Percentiles rank a stretch among this genome's conserved stretches.
Evolutionary conservation across 2,888 invertebrate species (phyloP).

Genomic region (Euzetes globulus): DNA sequence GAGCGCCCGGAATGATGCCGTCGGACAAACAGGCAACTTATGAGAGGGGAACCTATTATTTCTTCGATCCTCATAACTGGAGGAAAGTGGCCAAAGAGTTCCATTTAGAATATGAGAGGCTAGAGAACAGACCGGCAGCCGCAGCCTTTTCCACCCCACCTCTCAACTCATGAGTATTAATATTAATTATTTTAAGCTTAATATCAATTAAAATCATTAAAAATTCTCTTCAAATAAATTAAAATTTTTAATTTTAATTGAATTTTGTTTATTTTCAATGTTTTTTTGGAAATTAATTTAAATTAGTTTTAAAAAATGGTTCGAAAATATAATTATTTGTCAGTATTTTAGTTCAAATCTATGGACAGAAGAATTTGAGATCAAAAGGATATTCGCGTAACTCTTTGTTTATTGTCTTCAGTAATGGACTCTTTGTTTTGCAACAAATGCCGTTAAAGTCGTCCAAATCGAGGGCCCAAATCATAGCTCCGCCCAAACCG

Average conservation of each 20-base stretch:
- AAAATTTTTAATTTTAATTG: not conserved
- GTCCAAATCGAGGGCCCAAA: slow-evolving; percentile 71
- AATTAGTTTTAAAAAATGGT: not conserved
- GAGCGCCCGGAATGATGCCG: slow-evolving; percentile 88
- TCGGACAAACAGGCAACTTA: slow-evolving; percentile 82
- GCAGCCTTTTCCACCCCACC: slow-evolving; percentile 20
- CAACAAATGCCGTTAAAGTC: slow-evolving; percentile 55
- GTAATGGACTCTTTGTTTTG: slow-evolving; percentile 31
- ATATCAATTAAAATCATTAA: too few species aligned
- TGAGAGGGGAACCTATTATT: slow-evolving; percentile 98
- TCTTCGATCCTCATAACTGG: slow-evolving; percentile 99
- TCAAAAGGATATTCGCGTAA: slow-evolving; percentile 38
- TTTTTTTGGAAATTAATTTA: not conserved
- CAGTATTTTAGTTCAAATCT: not conserved
- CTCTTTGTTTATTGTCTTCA: slow-evolving; percentile 31
- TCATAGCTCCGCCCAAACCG: slow-evolving; percentile 63
- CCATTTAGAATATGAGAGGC: slow-evolving; percentile 95
- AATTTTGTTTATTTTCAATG: not conserved
- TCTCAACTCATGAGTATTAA: not conserved
- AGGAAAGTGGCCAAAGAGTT: slow-evolving; percentile 98
- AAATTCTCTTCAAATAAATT: not conserved
- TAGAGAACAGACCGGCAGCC: slow-evolving; percentile 73
- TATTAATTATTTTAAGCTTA: not conserved
- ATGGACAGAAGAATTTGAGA: slow-evolving; percentile 25
- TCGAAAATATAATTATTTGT: not conserved